These are phyloP conservation scores for Andrena minutula DNA, from an alignment of 2,888 invertebrate species.

Conservation along the genomic window DNA sequence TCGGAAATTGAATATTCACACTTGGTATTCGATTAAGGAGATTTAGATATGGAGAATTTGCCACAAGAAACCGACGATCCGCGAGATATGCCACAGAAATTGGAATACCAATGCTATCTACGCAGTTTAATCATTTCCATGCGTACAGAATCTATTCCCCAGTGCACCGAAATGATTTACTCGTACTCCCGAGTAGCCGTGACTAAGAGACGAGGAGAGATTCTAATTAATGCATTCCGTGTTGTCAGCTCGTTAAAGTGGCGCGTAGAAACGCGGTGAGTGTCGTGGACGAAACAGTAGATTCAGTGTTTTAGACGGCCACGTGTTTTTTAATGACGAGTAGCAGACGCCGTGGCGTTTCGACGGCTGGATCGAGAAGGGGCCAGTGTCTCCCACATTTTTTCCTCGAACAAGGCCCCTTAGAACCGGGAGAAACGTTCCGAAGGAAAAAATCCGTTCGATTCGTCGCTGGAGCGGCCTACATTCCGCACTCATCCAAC, in stretches of 20 bases:
- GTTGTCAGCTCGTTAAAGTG: conserved; percentile 72
- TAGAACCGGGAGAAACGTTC: conserved; percentile 9
- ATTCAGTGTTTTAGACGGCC: conserved; percentile 77
- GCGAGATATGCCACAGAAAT: not conserved
- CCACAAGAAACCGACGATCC: too few species aligned
- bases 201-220: conserved; percentile 24
- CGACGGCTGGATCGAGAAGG: conserved; percentile 64
- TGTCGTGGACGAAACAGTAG: conserved; percentile 75
- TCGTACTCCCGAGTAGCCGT: not conserved
- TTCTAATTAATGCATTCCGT: conserved; percentile 71
- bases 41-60: too few species aligned
- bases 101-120: not conserved
- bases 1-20: too few species aligned
- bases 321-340: conserved; percentile 81
- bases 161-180: not conserved
- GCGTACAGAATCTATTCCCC: not conserved
- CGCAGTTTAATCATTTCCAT: not conserved
- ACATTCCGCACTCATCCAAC: not conserved
- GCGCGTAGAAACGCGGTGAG: conserved; percentile 61
- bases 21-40: too few species aligned
- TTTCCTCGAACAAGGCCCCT: conserved; percentile 22
- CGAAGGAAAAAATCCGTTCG: conserved; percentile 2
- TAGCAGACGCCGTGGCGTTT: conserved; percentile 74
- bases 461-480: not conserved
- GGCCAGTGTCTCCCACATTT: conserved; percentile 35